phyloP scores from a whole-genome alignment of 2,888 invertebrate genomes.

The Cephalotes varians region DNA sequence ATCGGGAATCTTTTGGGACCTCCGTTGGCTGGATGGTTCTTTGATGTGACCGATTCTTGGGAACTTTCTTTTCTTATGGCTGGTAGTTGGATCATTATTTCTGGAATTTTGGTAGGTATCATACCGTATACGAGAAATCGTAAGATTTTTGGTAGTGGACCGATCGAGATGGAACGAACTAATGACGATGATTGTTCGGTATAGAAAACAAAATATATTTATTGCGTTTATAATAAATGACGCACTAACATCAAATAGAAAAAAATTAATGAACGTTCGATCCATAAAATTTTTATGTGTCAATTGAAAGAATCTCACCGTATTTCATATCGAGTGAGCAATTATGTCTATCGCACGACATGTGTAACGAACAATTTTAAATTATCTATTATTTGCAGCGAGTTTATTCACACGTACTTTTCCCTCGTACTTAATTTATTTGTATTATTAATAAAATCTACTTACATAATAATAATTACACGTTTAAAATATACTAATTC shows the following conservation, averaged over 20 bases:
- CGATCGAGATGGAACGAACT: conserved; percentile 85
- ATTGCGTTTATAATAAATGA: background rate
- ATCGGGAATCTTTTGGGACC: conserved; percentile 97
- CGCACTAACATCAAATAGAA: background rate
- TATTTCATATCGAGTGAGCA: background rate
- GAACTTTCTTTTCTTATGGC: conserved; percentile 93
- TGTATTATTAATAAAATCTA: background rate
- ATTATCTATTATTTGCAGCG: background rate
- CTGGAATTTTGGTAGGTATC: conserved; percentile 90
- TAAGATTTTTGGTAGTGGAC: conserved; percentile 88
- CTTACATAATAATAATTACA: background rate
- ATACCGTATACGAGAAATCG: conserved; percentile 90
- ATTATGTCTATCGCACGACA: background rate
- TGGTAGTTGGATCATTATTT: conserved; percentile 93
- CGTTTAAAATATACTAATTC: background rate
- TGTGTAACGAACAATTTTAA: background rate
- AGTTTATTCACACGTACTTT: background rate
- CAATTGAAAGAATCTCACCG: conserved; percentile 13
- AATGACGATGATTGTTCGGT: conserved; percentile 79
- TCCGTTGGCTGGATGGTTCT: conserved; percentile 93
- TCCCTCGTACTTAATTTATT: conserved; percentile 23
- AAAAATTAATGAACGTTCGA: background rate
- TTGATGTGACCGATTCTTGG: conserved; percentile 91
- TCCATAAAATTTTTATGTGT: background rate
- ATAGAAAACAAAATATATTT: conserved; percentile 42